A percentile compares a stretch with the other conserved stretches of the same genome.
Conservation (phyloP, 2,888 invertebrate genomes). For the Mamestra brassicae region DNA sequence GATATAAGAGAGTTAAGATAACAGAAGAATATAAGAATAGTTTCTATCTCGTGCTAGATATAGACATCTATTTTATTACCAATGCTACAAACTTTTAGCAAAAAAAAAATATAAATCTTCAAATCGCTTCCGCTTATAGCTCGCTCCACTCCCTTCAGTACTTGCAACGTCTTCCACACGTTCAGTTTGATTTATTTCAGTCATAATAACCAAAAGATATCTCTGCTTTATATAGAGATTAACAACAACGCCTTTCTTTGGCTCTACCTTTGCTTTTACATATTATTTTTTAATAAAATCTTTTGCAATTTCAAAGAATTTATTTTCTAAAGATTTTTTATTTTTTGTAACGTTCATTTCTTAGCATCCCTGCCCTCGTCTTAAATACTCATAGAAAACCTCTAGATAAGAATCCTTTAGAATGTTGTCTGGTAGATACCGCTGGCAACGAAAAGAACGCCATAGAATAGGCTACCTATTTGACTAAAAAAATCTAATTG, state of each 20-base stretch:
- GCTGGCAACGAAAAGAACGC: too few relatives aligned
- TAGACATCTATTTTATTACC: too few relatives aligned
- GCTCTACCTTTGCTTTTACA: slow-evolving; percentile 4
- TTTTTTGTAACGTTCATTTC: not conserved
- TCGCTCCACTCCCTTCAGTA: slow-evolving; percentile 55
- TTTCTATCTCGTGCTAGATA: too few relatives aligned
- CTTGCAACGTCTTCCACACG: slow-evolving; percentile 73
- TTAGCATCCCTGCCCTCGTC: too few relatives aligned
- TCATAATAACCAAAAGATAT: slow-evolving; percentile 70
- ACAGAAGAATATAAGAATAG: too few relatives aligned
- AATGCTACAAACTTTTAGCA: too few relatives aligned
- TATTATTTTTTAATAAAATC: not conserved
- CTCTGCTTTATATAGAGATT: slow-evolving; percentile 58
- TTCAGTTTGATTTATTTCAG: slow-evolving; percentile 75
- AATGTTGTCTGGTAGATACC: too few relatives aligned
- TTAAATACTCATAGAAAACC: not conserved
- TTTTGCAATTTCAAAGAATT: not conserved
- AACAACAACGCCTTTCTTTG: slow-evolving; percentile 54
- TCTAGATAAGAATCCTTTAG: too few relatives aligned
- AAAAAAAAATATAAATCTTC: too few relatives aligned
- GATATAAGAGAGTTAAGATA: too few relatives aligned
- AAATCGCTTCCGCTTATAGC: slow-evolving; percentile 22
- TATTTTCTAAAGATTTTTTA: not conserved
- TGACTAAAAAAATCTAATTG: too few relatives aligned
- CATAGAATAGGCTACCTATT: too few relatives aligned